Percentiles rank a stretch among this genome's conserved stretches.
Conservation (phyloP, 92 coral and sea anemone genomes). For the Plumapathes pennacea region DNA sequence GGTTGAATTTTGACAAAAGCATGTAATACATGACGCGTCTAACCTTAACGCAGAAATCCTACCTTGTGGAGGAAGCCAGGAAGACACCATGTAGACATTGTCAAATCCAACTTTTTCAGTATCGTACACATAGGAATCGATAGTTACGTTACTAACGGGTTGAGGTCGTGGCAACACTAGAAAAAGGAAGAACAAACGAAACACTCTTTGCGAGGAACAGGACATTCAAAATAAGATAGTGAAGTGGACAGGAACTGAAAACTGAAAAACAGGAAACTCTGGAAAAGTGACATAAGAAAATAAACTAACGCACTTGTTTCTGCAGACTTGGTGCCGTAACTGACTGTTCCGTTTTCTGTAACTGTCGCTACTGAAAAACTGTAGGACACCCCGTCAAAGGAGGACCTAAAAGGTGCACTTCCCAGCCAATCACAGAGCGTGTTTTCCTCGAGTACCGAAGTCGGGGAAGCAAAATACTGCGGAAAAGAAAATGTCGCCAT, state of each 20-base stretch:
- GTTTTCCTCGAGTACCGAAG: conserved; percentile 1
- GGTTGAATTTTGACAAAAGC: no score
- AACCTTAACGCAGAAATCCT: no score
- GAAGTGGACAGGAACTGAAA: no score
- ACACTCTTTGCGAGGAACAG: no score
- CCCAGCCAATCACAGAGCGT: background rate
- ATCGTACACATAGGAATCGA: conserved; percentile 5
- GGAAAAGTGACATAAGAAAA: no score
- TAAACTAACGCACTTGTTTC: conserved; percentile 25
- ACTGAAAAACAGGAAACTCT: no score
- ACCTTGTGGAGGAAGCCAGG: conserved; percentile 21
- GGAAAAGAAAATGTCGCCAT: background rate
- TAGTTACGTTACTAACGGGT: conserved; percentile 8
- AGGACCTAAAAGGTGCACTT: background rate
- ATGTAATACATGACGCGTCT: no score
- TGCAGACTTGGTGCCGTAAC: conserved; percentile 18
- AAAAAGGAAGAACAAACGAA: background rate
- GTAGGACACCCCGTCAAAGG: conserved; percentile 3
- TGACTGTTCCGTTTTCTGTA: conserved; percentile 34
- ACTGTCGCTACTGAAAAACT: conserved; percentile 17
- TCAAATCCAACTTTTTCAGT: background rate
- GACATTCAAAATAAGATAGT: no score
- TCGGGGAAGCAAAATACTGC: conserved; percentile 7
- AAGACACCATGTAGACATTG: background rate
- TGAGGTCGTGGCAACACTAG: conserved; percentile 12